These are phyloP conservation scores for Drosophila ezoana DNA, from an alignment of 2,888 invertebrate species.

Conservation along the genomic window DNA sequence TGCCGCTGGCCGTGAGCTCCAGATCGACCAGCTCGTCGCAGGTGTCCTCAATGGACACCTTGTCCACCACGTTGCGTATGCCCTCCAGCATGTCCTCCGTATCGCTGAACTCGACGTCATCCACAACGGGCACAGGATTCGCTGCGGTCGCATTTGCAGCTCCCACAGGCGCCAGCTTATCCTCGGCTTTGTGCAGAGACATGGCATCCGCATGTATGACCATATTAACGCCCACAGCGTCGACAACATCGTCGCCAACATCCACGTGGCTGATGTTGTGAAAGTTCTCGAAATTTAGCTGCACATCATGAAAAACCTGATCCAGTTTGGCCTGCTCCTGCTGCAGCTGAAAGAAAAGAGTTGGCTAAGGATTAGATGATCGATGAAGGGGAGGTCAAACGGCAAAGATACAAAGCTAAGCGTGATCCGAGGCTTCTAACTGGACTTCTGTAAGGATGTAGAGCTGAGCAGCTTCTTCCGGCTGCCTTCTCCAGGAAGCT, in stretches of 20 bases:
- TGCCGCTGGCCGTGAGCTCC: conserved; percentile 72
- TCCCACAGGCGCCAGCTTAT: conserved; percentile 46
- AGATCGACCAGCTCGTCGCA: conserved; percentile 84
- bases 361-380: background rate
- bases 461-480: no score
- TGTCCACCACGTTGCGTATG: conserved; percentile 91
- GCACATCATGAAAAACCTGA: conserved; percentile 82
- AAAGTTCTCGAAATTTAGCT: conserved; percentile 82
- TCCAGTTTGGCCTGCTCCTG: conserved; percentile 72
- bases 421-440: no score
- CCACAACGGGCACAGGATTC: conserved; percentile 51
- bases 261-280: conserved; percentile 63
- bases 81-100: conserved; percentile 95
- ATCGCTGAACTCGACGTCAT: conserved; percentile 91
- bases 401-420: background rate
- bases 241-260: conserved; percentile 46
- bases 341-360: conserved; percentile 41
- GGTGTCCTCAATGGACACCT: conserved; percentile 85
- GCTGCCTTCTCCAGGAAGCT: no score
- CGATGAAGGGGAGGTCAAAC: background rate
- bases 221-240: conserved; percentile 66
- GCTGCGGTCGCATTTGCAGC: conserved; percentile 29
- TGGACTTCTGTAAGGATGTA: no score
- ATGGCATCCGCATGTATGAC: conserved; percentile 59
- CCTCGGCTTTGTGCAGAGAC: conserved; percentile 46